These are phyloP conservation scores for Luperina testacea DNA, from an alignment of 2,888 invertebrate species.

Conservation along the genomic window DNA sequence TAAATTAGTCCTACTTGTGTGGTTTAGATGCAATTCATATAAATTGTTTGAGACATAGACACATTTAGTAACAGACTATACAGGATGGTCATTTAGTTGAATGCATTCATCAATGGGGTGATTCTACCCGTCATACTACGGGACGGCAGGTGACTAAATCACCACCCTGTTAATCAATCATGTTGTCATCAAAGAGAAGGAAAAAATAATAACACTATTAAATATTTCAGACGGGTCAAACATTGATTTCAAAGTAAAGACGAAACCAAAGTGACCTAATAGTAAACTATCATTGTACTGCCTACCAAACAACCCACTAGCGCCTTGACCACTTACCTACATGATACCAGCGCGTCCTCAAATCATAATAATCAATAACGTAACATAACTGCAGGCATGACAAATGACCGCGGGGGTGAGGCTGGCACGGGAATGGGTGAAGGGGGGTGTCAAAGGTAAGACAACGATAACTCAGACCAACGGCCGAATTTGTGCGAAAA, in stretches of 20 bases:
- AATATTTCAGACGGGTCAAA: neutral
- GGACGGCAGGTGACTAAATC: neutral
- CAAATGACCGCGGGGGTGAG: constrained; percentile 70
- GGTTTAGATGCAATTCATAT: neutral
- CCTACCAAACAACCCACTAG: neutral
- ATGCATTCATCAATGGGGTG: neutral
- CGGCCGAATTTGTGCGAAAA: constrained; percentile 76
- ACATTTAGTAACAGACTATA: neutral
- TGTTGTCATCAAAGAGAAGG: neutral
- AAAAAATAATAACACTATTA: neutral
- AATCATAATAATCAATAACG: constrained; percentile 76
- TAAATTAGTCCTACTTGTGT: neutral
- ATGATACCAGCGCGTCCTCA: constrained; percentile 44
- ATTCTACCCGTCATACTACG: neutral
- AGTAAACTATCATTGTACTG: neutral
- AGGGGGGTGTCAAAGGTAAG: constrained; percentile 65
- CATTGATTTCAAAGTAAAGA: neutral
- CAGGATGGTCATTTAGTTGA: neutral
- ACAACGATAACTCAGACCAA: constrained; percentile 77
- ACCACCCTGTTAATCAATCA: neutral
- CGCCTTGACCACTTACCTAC: constrained; percentile 27
- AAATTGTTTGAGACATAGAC: neutral
- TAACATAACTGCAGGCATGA: constrained; percentile 76
- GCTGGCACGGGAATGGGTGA: constrained; percentile 18
- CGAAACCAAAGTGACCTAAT: neutral